phyloP scores from a whole-genome alignment of 2,113 vertebrate genomes.

The Thamnophis sirtalis region DNA sequence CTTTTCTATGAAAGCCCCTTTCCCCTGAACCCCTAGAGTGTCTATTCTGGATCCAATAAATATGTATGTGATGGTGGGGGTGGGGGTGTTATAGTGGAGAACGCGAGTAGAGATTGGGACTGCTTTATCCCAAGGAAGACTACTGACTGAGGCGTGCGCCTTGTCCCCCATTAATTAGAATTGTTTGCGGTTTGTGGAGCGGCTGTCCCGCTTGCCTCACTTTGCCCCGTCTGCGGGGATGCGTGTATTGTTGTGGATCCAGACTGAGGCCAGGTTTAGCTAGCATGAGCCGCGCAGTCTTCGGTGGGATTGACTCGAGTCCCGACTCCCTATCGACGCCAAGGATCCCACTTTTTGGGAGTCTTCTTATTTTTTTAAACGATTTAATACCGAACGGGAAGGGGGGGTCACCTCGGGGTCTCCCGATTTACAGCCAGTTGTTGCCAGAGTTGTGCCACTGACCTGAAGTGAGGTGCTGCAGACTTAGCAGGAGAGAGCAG shows the following conservation, averaged over 20 bases:
- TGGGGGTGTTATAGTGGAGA: not conserved
- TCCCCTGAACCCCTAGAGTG: too few species aligned
- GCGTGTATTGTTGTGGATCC: not conserved
- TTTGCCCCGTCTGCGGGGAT: not conserved
- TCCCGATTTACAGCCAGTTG: not conserved
- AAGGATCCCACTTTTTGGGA: too few species aligned
- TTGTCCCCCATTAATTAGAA: constrained; percentile 6
- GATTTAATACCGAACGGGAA: not conserved
- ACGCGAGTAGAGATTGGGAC: constrained; percentile 17
- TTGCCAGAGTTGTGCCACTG: not conserved
- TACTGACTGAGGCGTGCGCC: not conserved
- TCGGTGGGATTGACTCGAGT: not conserved
- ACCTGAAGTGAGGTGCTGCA: not conserved
- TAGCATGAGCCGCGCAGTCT: not conserved
- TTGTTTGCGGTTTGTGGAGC: not conserved
- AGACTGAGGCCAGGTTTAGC: not conserved
- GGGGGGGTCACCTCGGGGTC: not conserved
- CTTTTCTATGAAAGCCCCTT: not conserved
- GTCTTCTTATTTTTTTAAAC: not conserved
- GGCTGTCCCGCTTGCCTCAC: not conserved
- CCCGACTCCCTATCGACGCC: not conserved
- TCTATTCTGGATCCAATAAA: not conserved
- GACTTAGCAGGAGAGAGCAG: not conserved
- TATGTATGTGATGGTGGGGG: constrained; percentile 1
- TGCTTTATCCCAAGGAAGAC: constrained; percentile 15